Percentiles rank a stretch among this genome's conserved stretches.
Evolutionary conservation across 2,113 vertebrate genomes (phyloP).

Genomic region (Python bivittatus): DNA sequence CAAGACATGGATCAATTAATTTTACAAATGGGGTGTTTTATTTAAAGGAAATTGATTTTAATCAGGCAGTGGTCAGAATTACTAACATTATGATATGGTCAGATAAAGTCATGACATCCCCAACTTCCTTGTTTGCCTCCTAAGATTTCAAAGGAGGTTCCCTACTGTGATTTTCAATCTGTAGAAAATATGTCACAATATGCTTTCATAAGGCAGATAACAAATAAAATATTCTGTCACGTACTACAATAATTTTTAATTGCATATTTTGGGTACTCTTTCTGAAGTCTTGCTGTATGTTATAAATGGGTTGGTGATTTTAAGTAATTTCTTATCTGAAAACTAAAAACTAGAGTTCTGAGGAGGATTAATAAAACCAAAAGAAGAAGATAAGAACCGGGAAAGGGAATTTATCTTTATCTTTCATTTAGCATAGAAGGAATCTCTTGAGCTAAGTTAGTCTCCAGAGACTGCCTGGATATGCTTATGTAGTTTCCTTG

Average conservation of each 20-base stretch:
- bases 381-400: background rate
- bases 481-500: background rate
- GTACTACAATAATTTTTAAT: slow-evolving; percentile 59
- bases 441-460: background rate
- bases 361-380: slow-evolving; percentile 8
- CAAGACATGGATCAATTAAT: no score
- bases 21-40: no score
- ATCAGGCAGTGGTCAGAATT: no score
- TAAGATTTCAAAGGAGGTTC: slow-evolving; percentile 35
- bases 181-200: slow-evolving; percentile 44
- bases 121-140: no score
- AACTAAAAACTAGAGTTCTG: slow-evolving; percentile 50
- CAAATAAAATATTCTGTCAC: slow-evolving; percentile 65
- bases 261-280: slow-evolving; percentile 58
- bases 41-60: no score
- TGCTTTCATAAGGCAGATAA: slow-evolving; percentile 59
- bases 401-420: background rate
- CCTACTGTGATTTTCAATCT: slow-evolving; percentile 65
- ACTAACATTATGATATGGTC: no score
- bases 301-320: slow-evolving; percentile 48
- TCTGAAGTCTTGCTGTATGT: slow-evolving; percentile 53
- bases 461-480: background rate
- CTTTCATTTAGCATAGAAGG: background rate
- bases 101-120: no score
- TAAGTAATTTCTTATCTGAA: slow-evolving; percentile 24